These are phyloP conservation scores for Neodiprion fabricii DNA, from an alignment of 1,140 invertebrate species.

Conservation along the genomic window DNA sequence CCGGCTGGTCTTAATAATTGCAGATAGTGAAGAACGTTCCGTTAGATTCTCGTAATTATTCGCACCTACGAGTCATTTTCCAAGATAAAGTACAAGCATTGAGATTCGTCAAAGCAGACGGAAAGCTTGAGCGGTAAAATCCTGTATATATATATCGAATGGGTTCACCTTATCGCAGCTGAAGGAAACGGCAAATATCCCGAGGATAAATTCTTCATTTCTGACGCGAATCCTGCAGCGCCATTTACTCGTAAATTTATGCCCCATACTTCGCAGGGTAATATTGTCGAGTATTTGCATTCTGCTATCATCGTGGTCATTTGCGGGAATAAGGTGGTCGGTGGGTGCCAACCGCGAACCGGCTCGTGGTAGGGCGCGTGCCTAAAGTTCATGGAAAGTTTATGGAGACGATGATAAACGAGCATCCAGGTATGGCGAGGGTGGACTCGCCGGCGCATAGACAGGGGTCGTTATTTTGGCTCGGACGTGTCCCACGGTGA, in stretches of 20 bases:
- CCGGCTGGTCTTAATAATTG: too few species aligned
- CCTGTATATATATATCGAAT: too few species aligned
- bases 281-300: background rate
- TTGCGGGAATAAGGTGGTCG: background rate
- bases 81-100: too few species aligned
- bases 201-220: background rate
- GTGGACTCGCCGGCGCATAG: background rate
- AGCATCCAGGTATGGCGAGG: background rate
- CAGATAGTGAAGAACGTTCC: too few species aligned
- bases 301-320: background rate
- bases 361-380: background rate
- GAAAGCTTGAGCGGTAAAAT: too few species aligned
- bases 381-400: constrained; percentile 14
- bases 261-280: background rate
- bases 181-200: too few species aligned
- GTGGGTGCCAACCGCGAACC: background rate
- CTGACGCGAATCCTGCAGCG: background rate
- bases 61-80: too few species aligned
- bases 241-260: background rate
- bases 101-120: too few species aligned
- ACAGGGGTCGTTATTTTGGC: background rate
- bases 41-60: too few species aligned
- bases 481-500: too few species aligned
- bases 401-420: constrained; percentile 14
- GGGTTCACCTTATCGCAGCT: too few species aligned